Evolutionary conservation across 2,797 vertebrate genomes (phyloP), one percentile per base, ranked within the genome.

Genomic region (Rhynchonycteris naso): DNA sequence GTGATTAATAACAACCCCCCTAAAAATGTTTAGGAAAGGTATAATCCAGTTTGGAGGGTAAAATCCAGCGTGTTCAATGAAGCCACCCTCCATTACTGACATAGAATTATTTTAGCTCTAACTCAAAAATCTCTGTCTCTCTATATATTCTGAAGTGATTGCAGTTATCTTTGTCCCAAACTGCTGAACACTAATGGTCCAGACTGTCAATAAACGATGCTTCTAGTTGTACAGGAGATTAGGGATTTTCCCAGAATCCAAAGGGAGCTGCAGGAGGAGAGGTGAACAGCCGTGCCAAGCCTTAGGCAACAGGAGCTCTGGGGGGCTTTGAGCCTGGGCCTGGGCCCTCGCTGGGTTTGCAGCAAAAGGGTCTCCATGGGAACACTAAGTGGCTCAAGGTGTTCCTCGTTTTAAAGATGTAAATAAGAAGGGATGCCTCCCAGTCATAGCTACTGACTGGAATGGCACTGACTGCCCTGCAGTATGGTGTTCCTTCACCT

Each of bases 371-470:
- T 61, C 58, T 72, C 75, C 0, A 1, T 24, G 81, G 72, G 72
- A 79, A 59, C 24, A 26, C 19, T 38, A 75, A 94, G 54, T 69
- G 33, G 26, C 78, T 66, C 3, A 33, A 56, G 69, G n/a, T 66
- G 61, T 72, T 74, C 7, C 75, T 78, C 38, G 76, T 81, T 95
- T 28, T 61, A 85, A 83, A 86, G 66, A 50, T 65, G 59, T 50
- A 91, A 87, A 66, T 78, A 88, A 84, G 83, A 96, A 59, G 58
- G 54, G 18, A 15, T 47, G 16, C 68, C 68, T 96, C 58, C 15
- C 24, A 3, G 24, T 78, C 58, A 11, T 3, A 50, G 26, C 65
- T 82, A 28, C 50, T 33, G 63, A 58, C 3, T 19, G 30, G 33
- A 4, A 14, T 21, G 43, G 85, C 69, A 50, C 63, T 71, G 38